A percentile compares a stretch with the other conserved stretches of the same genome.
Evolutionary conservation across 1,140 invertebrate species (phyloP).

Genomic region (Pseudomyrmex cubaensis): DNA sequence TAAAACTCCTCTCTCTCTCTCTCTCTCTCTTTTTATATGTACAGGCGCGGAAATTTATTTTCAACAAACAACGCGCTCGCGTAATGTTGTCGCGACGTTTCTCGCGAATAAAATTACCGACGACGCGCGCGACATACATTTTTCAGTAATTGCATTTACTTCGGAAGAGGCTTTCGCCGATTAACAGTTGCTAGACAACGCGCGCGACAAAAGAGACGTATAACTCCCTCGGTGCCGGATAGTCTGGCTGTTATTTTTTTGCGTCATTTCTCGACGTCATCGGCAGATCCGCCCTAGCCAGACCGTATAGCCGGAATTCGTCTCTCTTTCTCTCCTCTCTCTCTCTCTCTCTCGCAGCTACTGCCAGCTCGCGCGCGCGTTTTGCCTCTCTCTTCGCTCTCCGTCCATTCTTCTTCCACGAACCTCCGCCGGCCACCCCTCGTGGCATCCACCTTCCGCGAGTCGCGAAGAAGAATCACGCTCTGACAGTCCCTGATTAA

Average conservation of each 20-base stretch:
- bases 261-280: conserved; percentile 84
- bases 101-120: not conserved
- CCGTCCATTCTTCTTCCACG: conserved; percentile 77
- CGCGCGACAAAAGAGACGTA: conserved; percentile 28
- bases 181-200: conserved; percentile 37
- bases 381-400: conserved; percentile 1
- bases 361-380: conserved; percentile 57
- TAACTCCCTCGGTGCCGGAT: conserved; percentile 73
- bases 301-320: conserved; percentile 73
- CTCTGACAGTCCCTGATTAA: conserved; percentile 84
- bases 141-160: conserved; percentile 4
- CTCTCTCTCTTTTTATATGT: too few relatives aligned
- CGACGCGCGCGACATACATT: conserved; percentile 16
- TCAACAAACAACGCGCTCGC: not conserved
- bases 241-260: conserved; percentile 83
- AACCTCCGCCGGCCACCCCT: conserved; percentile 64
- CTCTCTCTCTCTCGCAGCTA: conserved; percentile 57
- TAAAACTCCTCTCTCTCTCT: conserved; percentile 16
- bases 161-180: not conserved
- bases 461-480: conserved; percentile 76
- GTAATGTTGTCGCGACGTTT: not conserved
- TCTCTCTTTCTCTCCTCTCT: conserved; percentile 53
- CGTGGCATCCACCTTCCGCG: conserved; percentile 52
- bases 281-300: conserved; percentile 80
- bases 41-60: not conserved